Evolutionary conservation across 2,888 invertebrate species (phyloP).

Genomic region (Lapara coniferarum): DNA sequence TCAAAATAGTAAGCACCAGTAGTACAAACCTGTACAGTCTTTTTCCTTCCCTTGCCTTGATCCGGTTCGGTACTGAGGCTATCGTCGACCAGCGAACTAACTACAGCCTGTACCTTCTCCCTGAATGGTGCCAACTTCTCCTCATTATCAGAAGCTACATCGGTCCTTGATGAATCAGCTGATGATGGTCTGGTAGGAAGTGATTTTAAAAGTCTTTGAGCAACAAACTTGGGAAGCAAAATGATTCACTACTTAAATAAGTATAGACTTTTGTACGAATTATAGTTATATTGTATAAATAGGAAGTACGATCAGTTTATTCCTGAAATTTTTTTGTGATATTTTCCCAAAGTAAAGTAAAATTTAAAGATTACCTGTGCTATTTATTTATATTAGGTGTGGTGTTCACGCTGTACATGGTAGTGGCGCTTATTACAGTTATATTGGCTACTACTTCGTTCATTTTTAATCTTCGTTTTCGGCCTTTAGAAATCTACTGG

Average conservation of each 20-base stretch:
- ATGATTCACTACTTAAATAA: too few relatives aligned
- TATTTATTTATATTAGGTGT: neutral
- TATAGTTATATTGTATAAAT: too few relatives aligned
- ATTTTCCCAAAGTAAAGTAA: neutral
- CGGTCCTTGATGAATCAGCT: conserved; percentile 77
- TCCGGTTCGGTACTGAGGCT: conserved; percentile 87
- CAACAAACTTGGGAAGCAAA: too few relatives aligned
- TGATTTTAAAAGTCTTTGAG: neutral
- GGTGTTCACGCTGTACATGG: too few relatives aligned
- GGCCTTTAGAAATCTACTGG: too few relatives aligned
- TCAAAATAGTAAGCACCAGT: too few relatives aligned
- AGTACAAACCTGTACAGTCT: conserved; percentile 86
- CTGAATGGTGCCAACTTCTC: conserved; percentile 85
- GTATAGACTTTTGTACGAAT: too few relatives aligned
- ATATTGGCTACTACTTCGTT: too few relatives aligned
- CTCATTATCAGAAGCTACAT: conserved; percentile 83
- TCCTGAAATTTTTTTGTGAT: neutral
- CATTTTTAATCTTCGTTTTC: too few relatives aligned
- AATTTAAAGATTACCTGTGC: neutral
- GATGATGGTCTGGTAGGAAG: conserved; percentile 59
- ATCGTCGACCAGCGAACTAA: conserved; percentile 85
- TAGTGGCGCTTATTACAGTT: too few relatives aligned
- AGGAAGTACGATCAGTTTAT: neutral
- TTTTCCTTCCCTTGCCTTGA: conserved; percentile 88
- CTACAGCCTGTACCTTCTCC: conserved; percentile 82